Evolutionary conservation across 2,113 vertebrate species (phyloP).

Genomic region (Himantopus leucocephalus): DNA sequence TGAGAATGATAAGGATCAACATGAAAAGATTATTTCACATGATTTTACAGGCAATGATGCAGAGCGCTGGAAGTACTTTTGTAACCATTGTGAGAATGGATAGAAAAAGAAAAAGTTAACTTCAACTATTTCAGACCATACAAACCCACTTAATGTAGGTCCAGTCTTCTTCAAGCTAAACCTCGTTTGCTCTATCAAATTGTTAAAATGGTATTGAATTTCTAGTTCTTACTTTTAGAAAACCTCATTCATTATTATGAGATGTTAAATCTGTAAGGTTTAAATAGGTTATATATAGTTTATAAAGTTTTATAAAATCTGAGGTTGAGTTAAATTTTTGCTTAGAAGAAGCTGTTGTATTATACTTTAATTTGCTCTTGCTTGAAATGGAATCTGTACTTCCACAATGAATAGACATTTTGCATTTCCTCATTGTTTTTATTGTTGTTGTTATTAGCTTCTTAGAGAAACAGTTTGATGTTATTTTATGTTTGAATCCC

Average conservation of each 20-base stretch:
- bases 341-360: neutral
- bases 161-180: neutral
- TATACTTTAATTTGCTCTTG: neutral
- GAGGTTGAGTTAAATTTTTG: neutral
- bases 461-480: neutral
- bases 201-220: neutral
- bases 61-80: conserved; percentile 14
- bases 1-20: neutral
- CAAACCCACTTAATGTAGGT: neutral
- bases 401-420: neutral
- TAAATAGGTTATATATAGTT: neutral
- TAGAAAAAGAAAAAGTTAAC: neutral
- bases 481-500: neutral
- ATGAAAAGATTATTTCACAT: conserved; percentile 26
- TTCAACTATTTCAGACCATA: neutral
- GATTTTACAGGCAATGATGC: neutral
- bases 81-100: neutral
- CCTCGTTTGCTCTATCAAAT: neutral
- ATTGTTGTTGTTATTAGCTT: neutral
- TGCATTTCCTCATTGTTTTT: neutral
- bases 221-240: neutral
- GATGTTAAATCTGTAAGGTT: neutral
- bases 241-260: neutral
- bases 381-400: neutral
- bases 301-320: neutral